These are phyloP conservation scores for Sisyra nigra DNA, from an alignment of 2,888 invertebrate species.

Conservation along the genomic window DNA sequence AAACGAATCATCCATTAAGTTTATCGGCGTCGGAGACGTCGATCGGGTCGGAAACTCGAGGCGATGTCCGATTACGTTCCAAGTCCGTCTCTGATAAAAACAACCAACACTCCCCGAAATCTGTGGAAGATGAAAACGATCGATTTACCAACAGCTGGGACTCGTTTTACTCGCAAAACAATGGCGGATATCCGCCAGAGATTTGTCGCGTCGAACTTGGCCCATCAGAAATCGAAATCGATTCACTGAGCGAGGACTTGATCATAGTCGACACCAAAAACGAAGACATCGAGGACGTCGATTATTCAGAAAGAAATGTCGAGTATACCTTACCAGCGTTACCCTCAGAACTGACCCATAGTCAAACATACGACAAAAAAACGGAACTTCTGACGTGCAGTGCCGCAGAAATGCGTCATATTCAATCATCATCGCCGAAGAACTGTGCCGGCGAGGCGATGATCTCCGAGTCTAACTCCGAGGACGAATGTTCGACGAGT, in stretches of 20 bases:
- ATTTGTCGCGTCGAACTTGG: slow-evolving; percentile 19
- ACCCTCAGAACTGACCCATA: slow-evolving; percentile 20
- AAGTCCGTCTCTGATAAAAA: slow-evolving; percentile 24
- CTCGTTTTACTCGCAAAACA: slow-evolving; percentile 15
- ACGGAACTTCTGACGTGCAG: slow-evolving; percentile 9
- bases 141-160: neutral
- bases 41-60: slow-evolving; percentile 23
- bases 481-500: slow-evolving; percentile 35
- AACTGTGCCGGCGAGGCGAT: slow-evolving; percentile 53
- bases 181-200: slow-evolving; percentile 11
- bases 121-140: slow-evolving; percentile 9
- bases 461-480: slow-evolving; percentile 45
- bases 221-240: slow-evolving; percentile 8
- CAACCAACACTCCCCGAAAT: slow-evolving; percentile 7
- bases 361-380: slow-evolving; percentile 13
- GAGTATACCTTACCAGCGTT: slow-evolving; percentile 23
- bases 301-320: slow-evolving; percentile 16
- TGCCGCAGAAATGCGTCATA: slow-evolving; percentile 13
- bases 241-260: slow-evolving; percentile 5
- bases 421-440: slow-evolving; percentile 32
- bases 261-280: slow-evolving; percentile 4
- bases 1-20: slow-evolving; percentile 22
- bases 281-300: slow-evolving; percentile 10
- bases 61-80: slow-evolving; percentile 24
- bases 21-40: slow-evolving; percentile 36